Percentiles rank a stretch among this genome's conserved stretches.
Conservation (phyloP, 2,888 invertebrate species). For the Macrosoma leucophasiata region DNA sequence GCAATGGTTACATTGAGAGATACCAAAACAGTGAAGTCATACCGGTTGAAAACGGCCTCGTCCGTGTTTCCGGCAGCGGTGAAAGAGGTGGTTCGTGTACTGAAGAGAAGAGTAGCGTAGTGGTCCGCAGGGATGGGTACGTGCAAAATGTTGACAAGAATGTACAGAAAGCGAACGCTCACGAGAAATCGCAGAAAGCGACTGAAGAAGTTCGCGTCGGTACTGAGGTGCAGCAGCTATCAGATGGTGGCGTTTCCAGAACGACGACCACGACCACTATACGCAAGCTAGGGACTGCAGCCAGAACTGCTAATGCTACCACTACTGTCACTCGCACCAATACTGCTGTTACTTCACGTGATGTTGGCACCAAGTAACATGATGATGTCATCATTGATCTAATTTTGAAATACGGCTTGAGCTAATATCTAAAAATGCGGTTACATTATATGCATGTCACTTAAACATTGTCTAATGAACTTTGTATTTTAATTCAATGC, state of each 20-base stretch:
- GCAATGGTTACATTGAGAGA: slow-evolving; percentile 45
- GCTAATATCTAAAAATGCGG: no score
- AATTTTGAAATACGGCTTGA: no score
- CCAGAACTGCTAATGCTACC: slow-evolving; percentile 52
- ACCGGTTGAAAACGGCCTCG: slow-evolving; percentile 53
- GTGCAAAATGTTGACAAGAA: slow-evolving; percentile 49
- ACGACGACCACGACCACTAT: slow-evolving; percentile 64
- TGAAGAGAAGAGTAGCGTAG: slow-evolving; percentile 43
- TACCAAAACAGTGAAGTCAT: slow-evolving; percentile 54
- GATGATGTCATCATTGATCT: no score
- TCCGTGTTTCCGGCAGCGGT: slow-evolving; percentile 46
- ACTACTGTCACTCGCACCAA: slow-evolving; percentile 53
- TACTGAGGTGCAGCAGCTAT: slow-evolving; percentile 54
- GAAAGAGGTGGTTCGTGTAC: slow-evolving; percentile 43
- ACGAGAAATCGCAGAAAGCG: slow-evolving; percentile 48
- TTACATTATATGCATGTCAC: no score
- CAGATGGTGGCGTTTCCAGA: slow-evolving; percentile 56
- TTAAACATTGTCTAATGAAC: no score
- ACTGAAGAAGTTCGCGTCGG: slow-evolving; percentile 55
- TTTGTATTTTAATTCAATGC: no score
- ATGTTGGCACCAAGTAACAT: slow-evolving; percentile 57
- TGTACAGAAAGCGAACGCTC: slow-evolving; percentile 47
- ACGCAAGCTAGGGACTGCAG: slow-evolving; percentile 54
- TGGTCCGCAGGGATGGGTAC: slow-evolving; percentile 50
- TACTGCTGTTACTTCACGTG: slow-evolving; percentile 57